phyloP scores from a whole-genome alignment of 2,888 invertebrate genomes.

The Sarcophaga variegata region DNA sequence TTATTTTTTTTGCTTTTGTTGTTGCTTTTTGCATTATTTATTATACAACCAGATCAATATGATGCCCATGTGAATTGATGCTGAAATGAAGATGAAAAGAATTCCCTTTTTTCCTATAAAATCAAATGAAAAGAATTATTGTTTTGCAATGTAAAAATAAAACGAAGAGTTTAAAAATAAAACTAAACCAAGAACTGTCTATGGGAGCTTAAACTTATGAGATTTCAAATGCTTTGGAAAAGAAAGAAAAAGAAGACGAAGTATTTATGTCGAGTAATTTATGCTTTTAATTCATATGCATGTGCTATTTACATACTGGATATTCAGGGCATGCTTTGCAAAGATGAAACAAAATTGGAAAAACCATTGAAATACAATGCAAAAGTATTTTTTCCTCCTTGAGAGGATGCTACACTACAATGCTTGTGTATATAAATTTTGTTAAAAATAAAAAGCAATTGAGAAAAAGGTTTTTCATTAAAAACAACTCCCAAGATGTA shows the following conservation, averaged over 20 bases:
- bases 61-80: constrained; percentile 7
- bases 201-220: constrained; percentile 46
- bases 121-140: constrained; percentile 51
- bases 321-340: not conserved
- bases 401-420: no score
- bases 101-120: constrained; percentile 10
- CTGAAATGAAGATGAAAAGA: constrained; percentile 48
- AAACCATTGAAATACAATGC: no score
- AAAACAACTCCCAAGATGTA: no score
- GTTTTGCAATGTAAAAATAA: constrained; percentile 46
- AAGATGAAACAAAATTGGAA: no score
- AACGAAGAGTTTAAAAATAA: not conserved
- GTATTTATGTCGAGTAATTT: no score
- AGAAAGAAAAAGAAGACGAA: no score
- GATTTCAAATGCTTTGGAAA: constrained; percentile 38
- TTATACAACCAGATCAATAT: constrained; percentile 48
- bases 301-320: not conserved
- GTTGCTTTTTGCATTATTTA: constrained; percentile 17
- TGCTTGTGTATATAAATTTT: no score
- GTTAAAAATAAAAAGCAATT: no score
- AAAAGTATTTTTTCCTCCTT: no score
- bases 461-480: no score
- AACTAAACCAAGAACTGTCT: not conserved
- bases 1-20: constrained; percentile 8
- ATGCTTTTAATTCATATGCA: not conserved